These are phyloP conservation scores for Sarcophaga bullata DNA, from an alignment of 1,140 invertebrate species.

Conservation along the genomic window DNA sequence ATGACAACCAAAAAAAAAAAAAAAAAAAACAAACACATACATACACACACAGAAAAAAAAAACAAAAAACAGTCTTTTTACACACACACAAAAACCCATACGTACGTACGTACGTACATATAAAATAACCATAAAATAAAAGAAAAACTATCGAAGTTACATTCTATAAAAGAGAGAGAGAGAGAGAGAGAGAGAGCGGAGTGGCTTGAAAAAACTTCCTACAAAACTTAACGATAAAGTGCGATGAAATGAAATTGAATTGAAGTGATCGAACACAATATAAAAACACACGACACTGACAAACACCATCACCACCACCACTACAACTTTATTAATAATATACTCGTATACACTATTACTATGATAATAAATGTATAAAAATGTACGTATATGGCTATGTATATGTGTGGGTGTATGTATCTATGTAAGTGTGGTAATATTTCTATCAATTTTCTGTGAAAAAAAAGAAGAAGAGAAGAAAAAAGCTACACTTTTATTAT, in stretches of 20 bases:
- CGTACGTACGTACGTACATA: too few species aligned
- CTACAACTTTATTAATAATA: too few species aligned
- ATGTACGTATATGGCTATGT: too few species aligned
- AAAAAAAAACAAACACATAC: not conserved
- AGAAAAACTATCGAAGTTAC: not conserved
- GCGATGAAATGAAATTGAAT: constrained; percentile 38
- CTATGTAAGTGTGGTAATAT: not conserved
- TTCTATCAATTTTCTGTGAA: not conserved
- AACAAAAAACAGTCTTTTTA: not conserved
- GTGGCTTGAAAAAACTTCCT: not conserved
- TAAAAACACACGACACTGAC: not conserved
- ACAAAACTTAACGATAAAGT: constrained; percentile 32
- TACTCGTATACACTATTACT: too few species aligned
- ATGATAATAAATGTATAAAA: too few species aligned
- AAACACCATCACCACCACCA: too few species aligned
- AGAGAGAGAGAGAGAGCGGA: too few species aligned
- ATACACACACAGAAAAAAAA: not conserved
- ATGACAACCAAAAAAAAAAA: not conserved
- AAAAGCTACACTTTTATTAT: not conserved
- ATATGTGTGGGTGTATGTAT: not conserved
- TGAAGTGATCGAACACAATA: constrained; percentile 36
- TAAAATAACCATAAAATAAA: not conserved
- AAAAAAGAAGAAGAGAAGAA: not conserved
- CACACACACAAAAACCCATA: not conserved
- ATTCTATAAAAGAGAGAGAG: not conserved